Conservation (phyloP, 2,888 invertebrate genomes). For the Cephalotes varians region DNA sequence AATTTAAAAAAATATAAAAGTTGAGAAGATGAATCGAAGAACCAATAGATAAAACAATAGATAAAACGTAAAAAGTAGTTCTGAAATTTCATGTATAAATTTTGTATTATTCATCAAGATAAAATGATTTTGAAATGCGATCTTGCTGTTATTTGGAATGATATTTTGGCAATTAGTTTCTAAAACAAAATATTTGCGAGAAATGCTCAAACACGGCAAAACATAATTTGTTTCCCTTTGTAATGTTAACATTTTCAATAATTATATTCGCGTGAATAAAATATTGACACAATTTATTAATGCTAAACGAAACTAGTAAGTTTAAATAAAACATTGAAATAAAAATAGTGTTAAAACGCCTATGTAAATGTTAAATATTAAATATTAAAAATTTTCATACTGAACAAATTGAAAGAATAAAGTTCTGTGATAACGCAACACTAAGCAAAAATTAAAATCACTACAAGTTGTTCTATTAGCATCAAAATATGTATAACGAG, state of each 20-base stretch:
- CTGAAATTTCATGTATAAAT: neutral
- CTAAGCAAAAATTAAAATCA: neutral
- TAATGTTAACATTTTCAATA: neutral
- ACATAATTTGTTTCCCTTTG: neutral
- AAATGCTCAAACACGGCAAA: neutral
- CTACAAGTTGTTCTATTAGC: neutral
- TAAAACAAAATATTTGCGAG: neutral
- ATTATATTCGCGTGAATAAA: neutral
- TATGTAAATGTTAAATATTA: neutral
- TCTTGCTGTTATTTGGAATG: neutral
- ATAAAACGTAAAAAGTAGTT: neutral
- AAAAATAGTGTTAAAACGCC: neutral
- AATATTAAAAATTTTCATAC: neutral
- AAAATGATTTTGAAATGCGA: neutral
- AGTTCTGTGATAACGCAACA: neutral
- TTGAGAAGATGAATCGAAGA: neutral
- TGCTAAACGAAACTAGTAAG: neutral
- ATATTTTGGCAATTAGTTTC: neutral
- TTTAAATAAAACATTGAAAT: neutral
- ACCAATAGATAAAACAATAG: neutral
- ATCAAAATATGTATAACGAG: neutral
- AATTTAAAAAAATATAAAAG: neutral
- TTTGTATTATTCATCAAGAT: neutral
- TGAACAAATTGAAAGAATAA: neutral
- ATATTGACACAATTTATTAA: neutral